These are phyloP conservation scores for Eidolon dupreanum DNA, from an alignment of 2,797 vertebrate species.

Conservation along the genomic window DNA sequence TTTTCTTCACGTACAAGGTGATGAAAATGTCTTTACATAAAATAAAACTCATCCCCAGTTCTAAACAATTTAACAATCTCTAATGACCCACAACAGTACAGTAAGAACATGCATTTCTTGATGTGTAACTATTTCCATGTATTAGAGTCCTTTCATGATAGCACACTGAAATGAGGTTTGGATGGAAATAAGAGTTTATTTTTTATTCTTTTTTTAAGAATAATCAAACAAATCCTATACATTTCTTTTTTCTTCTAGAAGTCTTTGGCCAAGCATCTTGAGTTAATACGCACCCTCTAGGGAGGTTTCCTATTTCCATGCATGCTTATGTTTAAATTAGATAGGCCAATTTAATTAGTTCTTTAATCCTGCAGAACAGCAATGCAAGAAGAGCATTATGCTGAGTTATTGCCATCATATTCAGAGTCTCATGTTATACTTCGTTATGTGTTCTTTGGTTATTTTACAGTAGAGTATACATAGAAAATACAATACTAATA, in stretches of 20 bases:
- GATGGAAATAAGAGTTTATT: not conserved
- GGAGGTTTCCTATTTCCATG: slow-evolving; percentile 13
- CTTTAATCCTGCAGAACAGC: not conserved
- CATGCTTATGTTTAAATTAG: slow-evolving; percentile 9
- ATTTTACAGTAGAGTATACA: not conserved
- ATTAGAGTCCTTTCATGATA: slow-evolving; percentile 19
- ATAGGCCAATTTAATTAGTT: slow-evolving; percentile 38
- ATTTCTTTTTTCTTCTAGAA: slow-evolving; percentile 44
- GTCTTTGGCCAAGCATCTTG: slow-evolving; percentile 3
- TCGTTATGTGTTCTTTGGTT: not conserved
- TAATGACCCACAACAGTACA: not conserved
- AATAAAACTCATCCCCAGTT: not conserved
- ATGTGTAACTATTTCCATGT: not conserved
- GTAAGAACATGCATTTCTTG: not conserved
- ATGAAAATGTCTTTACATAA: slow-evolving; percentile 55
- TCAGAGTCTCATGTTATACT: not conserved
- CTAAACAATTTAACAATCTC: slow-evolving; percentile 31
- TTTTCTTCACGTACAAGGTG: not conserved
- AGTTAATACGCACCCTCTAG: not conserved
- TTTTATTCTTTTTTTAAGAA: not conserved
- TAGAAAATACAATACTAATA: not conserved
- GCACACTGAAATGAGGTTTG: not conserved
- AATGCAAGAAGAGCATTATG: not conserved
- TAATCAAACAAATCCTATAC: not conserved
- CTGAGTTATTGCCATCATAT: not conserved